A percentile compares a stretch with the other conserved stretches of the same genome.
These are phyloP conservation scores for Dromiciops gliroides DNA, from an alignment of 2,113 vertebrate species.

Conservation along the genomic window DNA sequence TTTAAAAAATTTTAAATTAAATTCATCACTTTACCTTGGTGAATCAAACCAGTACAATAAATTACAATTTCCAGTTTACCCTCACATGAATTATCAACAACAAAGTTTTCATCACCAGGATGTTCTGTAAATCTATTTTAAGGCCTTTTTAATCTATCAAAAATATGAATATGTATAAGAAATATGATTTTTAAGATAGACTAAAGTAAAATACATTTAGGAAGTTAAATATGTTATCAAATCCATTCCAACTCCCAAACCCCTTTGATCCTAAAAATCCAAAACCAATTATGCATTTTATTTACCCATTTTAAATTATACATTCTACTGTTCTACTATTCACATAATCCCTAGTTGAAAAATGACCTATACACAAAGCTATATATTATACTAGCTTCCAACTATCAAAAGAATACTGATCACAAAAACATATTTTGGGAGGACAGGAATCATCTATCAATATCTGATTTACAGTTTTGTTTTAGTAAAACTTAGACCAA, in stretches of 20 bases:
- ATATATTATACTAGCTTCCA: slow-evolving; percentile 6
- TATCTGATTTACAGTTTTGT: neutral
- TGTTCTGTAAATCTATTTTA: neutral
- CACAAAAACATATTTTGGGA: fast-evolving
- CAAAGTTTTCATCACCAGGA: slow-evolving; percentile 34
- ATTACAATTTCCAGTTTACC: slow-evolving; percentile 64
- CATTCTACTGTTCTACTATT: slow-evolving; percentile 33
- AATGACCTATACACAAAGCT: slow-evolving; percentile 59
- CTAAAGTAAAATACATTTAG: slow-evolving; percentile 65
- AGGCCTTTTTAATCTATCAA: slow-evolving; percentile 24
- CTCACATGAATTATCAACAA: slow-evolving; percentile 61
- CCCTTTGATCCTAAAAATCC: slow-evolving; percentile 26
- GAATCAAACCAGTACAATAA: neutral
- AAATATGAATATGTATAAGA: slow-evolving; percentile 46
- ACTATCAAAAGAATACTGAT: neutral
- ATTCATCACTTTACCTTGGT: neutral
- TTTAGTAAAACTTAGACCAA: neutral
- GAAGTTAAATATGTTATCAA: slow-evolving; percentile 63
- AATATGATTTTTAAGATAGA: slow-evolving; percentile 71
- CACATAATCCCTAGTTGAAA: slow-evolving; percentile 8
- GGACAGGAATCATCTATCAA: slow-evolving; percentile 47
- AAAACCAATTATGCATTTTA: slow-evolving; percentile 76
- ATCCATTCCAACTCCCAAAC: neutral
- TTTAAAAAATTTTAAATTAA: too few species aligned
- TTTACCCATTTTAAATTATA: slow-evolving; percentile 69